A percentile compares a stretch with the other conserved stretches of the same genome.
Conservation (phyloP, 2,888 invertebrate species). For the Oscheius sp. region DNA sequence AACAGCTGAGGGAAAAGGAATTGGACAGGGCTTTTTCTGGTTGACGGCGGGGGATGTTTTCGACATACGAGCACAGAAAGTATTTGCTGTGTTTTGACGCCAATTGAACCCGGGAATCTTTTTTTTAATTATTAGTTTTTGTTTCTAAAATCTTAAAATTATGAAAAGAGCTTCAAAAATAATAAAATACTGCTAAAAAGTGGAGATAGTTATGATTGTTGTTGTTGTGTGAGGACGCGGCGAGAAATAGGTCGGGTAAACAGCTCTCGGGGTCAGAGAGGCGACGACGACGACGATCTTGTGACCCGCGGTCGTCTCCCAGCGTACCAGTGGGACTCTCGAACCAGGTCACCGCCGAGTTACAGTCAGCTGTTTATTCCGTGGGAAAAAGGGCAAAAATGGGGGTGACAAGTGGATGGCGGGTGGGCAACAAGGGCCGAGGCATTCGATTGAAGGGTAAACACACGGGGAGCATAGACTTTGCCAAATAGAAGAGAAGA, state of each 20-base stretch:
- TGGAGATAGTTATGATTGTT: too few relatives aligned
- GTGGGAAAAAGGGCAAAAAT: neutral
- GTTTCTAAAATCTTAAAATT: neutral
- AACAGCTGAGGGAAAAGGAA: too few relatives aligned
- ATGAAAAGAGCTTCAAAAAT: neutral
- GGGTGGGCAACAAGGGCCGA: too few relatives aligned
- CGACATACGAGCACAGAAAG: too few relatives aligned
- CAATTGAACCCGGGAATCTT: too few relatives aligned
- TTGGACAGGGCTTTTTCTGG: too few relatives aligned
- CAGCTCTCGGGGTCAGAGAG: neutral
- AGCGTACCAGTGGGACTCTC: too few relatives aligned
- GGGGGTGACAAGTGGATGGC: too few relatives aligned
- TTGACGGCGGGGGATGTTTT: too few relatives aligned
- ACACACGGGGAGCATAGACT: neutral
- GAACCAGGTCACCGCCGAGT: too few relatives aligned
- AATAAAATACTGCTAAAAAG: too few relatives aligned
- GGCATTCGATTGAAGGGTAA: neutral
- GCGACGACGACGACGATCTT: neutral
- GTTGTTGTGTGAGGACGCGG: neutral
- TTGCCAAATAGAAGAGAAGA: neutral
- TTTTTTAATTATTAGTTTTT: neutral
- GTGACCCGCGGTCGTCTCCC: neutral
- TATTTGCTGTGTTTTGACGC: too few relatives aligned
- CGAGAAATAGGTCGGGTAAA: conserved; percentile 12
- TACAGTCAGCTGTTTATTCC: conserved; percentile 5